Base-by-base conservation (phyloP, 2,888 invertebrate genomes). In the Cheilosia urbana region DNA sequence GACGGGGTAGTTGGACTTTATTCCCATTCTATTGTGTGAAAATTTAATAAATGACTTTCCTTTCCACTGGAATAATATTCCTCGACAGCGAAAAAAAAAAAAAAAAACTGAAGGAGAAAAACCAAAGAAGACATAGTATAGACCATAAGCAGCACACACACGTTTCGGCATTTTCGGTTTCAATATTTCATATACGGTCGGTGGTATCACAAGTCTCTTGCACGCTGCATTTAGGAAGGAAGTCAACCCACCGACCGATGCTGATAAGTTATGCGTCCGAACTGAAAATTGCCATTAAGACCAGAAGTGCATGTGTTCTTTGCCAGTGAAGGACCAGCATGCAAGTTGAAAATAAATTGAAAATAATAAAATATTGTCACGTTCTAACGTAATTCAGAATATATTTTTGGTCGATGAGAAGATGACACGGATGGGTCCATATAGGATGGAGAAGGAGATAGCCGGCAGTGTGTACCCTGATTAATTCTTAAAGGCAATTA, bases 291-390 rank as follows among this genome's bases (percentile, higher is more conserved):
- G 71, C 80, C 76, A 87, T 87, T 87, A 87, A 87, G 80, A 87
- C 79, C 87, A 87, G 87, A 81, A 80, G 87, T 77, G 87, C 79
- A 81, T 77, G 63, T 79, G 60, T 40, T 73, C 19, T 55, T 17
- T 13, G 37, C 42, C 2, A 53, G 27, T 49, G 37, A 63, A 63
- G 37, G 27, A 69, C 34, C 51, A 37, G 47, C 45, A 37, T 51
- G 42, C 66, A 60, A 75, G 72, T 78, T 81, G 87, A 76, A 87
- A 87, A 88, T 88, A 89, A 88, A 88, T 88, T 88, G 88, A 88
- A 89, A 88, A 88, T 88, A 88, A 88, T 88, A 88, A 89, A 88
- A 88, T 88, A 88, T 89, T 88, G 88, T 88, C 88, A 88, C 88
- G 88, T 88, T 88, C 85, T 55, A 63, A 80, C 87, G 82, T 89